These are phyloP conservation scores for Hystrix brachyura DNA, from an alignment of 2,113 vertebrate genomes.

Conservation along the genomic window DNA sequence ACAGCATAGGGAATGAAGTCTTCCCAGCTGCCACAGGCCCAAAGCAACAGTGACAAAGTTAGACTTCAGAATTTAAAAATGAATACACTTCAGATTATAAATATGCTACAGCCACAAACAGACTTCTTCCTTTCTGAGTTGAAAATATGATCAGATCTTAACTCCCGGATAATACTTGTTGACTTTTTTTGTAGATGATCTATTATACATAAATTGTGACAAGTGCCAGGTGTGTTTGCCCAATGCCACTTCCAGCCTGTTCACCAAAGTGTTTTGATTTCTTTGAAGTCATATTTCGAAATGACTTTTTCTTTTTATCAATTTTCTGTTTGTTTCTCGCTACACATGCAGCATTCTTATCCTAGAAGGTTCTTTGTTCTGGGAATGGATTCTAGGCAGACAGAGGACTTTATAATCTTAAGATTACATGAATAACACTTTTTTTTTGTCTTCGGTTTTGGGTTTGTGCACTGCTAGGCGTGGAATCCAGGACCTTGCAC, in stretches of 20 bases:
- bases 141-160: background rate
- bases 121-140: background rate
- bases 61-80: background rate
- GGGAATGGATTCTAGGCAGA: background rate
- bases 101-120: background rate
- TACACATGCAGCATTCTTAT: background rate
- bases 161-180: conserved; percentile 38
- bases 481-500: background rate
- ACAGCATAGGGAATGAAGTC: background rate
- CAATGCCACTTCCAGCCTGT: conserved; percentile 26
- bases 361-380: background rate
- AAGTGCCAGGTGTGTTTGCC: conserved; percentile 62
- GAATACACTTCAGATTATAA: background rate
- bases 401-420: background rate
- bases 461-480: background rate
- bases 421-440: background rate
- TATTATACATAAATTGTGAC: conserved; percentile 5
- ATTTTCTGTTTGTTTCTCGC: background rate
- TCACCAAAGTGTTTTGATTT: background rate
- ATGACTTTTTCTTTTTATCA: background rate
- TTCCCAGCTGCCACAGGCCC: too few species aligned
- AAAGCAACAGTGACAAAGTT: background rate
- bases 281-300: conserved; percentile 10
- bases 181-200: conserved; percentile 30
- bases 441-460: background rate